Evolutionary conservation across 2,113 vertebrate genomes (phyloP).

Genomic region (Theristicus caerulescens): DNA sequence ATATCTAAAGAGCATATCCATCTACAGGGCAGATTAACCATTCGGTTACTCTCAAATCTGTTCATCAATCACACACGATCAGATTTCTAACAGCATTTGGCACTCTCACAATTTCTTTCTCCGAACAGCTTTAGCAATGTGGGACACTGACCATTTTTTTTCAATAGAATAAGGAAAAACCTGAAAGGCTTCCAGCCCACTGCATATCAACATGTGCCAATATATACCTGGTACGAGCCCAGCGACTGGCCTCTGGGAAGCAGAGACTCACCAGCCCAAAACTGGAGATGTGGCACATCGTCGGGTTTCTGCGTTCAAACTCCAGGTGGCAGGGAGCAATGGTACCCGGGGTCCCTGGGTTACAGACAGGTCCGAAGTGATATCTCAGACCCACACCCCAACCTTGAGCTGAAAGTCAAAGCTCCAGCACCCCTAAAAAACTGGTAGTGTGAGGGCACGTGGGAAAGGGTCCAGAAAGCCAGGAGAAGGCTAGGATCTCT

Average conservation of each 20-base stretch:
- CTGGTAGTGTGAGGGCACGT: neutral
- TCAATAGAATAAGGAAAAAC: neutral
- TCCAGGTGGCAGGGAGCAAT: neutral
- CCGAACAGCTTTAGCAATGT: neutral
- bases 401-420: neutral
- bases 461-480: neutral
- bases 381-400: neutral
- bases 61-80: neutral
- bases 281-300: neutral
- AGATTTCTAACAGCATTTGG: neutral
- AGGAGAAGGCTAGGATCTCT: neutral
- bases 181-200: neutral
- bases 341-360: no score
- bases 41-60: neutral
- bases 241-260: neutral
- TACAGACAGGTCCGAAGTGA: neutral
- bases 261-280: neutral
- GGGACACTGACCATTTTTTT: neutral
- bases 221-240: rapidly evolving
- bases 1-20: neutral
- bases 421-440: neutral
- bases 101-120: neutral
- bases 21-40: neutral
- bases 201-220: neutral
- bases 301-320: neutral